These are phyloP conservation scores for Pelmatolapia mariae DNA, from an alignment of 2,113 vertebrate species.

Conservation along the genomic window DNA sequence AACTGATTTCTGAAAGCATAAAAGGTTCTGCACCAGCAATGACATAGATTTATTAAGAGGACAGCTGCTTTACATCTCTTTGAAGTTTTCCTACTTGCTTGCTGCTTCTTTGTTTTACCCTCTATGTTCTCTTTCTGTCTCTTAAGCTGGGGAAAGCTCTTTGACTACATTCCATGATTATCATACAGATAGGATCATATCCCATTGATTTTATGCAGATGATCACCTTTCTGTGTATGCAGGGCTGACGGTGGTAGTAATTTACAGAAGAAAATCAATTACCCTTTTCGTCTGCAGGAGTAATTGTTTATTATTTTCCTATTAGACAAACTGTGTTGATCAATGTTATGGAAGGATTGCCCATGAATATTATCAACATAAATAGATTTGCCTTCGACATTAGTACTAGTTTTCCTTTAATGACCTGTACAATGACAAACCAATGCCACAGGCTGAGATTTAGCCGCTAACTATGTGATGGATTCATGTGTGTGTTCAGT, in stretches of 20 bases:
- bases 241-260: slow-evolving; percentile 88
- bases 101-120: slow-evolving; percentile 1
- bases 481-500: not conserved
- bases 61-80: not conserved
- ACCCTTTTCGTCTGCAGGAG: slow-evolving; percentile 86
- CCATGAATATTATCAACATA: slow-evolving; percentile 96
- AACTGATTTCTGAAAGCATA: not conserved
- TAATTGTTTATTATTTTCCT: slow-evolving; percentile 99
- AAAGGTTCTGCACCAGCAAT: not conserved
- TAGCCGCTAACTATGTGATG: not conserved
- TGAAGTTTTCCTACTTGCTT: not conserved
- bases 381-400: slow-evolving; percentile 92
- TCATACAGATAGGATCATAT: slow-evolving; percentile 86
- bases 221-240: slow-evolving; percentile 93
- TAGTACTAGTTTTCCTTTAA: slow-evolving; percentile 88
- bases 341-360: slow-evolving; percentile 91
- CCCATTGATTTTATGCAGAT: slow-evolving; percentile 99
- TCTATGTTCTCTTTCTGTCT: not conserved
- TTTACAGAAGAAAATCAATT: slow-evolving; percentile 99
- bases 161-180: slow-evolving; percentile 74
- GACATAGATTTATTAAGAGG: not conserved
- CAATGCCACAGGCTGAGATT: slow-evolving; percentile 82
- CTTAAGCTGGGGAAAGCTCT: slow-evolving; percentile 35
- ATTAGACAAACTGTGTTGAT: slow-evolving; percentile 98
- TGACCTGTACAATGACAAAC: slow-evolving; percentile 91